Conservation (phyloP, 2,797 vertebrate species). For the Todus mexicanus region DNA sequence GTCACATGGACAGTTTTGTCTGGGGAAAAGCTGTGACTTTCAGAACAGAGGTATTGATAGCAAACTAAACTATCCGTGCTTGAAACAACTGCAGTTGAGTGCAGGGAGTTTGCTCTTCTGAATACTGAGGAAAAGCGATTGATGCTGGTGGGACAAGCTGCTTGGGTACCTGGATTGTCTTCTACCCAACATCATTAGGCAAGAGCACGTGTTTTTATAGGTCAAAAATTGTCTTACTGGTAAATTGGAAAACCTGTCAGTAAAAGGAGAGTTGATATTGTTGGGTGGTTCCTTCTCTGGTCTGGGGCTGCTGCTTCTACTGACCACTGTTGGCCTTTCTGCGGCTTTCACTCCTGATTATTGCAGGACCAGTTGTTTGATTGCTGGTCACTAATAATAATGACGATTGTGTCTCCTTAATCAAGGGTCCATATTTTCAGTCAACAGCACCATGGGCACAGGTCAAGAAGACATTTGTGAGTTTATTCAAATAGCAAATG, state of each 20-base stretch:
- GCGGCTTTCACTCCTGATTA: background rate
- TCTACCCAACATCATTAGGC: background rate
- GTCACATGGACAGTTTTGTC: background rate
- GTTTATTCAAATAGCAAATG: background rate
- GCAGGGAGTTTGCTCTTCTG: background rate
- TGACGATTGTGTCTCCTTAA: background rate
- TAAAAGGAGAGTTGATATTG: background rate
- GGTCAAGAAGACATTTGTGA: background rate
- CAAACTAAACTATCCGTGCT: background rate
- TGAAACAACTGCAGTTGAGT: background rate
- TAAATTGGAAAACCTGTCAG: background rate
- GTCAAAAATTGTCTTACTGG: background rate
- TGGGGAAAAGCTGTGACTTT: background rate
- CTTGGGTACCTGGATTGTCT: accelerated
- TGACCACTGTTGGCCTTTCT: background rate
- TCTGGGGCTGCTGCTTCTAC: background rate
- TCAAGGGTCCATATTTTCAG: background rate
- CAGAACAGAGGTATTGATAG: background rate
- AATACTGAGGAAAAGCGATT: accelerated
- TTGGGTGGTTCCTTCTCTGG: background rate
- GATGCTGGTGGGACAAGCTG: background rate
- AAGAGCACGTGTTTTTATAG: background rate
- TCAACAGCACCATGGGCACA: background rate
- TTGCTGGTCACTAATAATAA: background rate
- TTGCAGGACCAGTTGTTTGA: background rate